Evolutionary conservation across 2,113 vertebrate genomes (phyloP), one percentile per base, ranked within the genome.

Genomic region (Sminthopsis crassicaudata): DNA sequence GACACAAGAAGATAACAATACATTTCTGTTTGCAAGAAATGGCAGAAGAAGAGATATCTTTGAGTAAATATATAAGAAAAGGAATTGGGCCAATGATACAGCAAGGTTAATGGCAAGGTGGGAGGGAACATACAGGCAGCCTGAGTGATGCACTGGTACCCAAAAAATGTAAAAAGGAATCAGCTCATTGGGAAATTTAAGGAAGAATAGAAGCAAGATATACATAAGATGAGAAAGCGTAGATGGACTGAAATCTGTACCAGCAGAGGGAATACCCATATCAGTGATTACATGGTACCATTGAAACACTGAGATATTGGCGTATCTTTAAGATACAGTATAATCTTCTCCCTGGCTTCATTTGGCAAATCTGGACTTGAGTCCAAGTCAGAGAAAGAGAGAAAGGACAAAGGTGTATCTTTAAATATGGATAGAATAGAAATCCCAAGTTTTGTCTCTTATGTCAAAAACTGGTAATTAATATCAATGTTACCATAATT

Each of bases 241-340:
- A 26, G 67, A 23, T 42, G 36, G 67, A 42, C 8, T 22, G 19
- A 19, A 84, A 42, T 42, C 16, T 84, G n/a, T 12, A 36, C 27
- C 26, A 67, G 12, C 4, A 22, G 67, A 84, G 6, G 36, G 67
- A n/a, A 42, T 84, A 84, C 19, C 16, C n/a, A 84, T 30, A 42
- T 42, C n/a, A 23, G 7, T 8, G 67, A 84, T 3, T 42, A 23
- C 0, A 42, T 42, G 67, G 67, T 42, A 16, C 6, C n/a, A 84
- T 8, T 84, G 57, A 84, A 22, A 42, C 14, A 76, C 16, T 67
- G 30, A n/a, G 16, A 76, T 84, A 84, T 90, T 88, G 6, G 36
- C 92, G 55, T 57, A 27, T 89, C 90, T 92, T 50, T 50, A 94
- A 95, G 52, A 67, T 93, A 84, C 91, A 76, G 92, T 92, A 42